phyloP scores from a whole-genome alignment of 2,888 invertebrate genomes.

The Caenorhabditis angaria region DNA sequence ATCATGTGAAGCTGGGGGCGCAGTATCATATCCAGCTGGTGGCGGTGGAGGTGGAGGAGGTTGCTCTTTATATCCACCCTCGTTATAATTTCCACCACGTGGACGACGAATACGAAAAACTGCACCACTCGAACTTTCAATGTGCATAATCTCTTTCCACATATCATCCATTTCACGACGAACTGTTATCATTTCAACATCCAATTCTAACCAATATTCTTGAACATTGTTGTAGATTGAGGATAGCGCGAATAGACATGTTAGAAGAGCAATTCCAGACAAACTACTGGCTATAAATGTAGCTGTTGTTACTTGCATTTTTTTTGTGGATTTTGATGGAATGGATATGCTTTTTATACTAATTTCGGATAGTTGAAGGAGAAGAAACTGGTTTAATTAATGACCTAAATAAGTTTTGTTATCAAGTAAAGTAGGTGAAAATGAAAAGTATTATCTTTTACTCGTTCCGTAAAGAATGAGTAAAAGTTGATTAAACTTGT shows the following conservation, averaged over 20 bases:
- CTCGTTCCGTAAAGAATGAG: background rate
- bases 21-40: constrained; percentile 28
- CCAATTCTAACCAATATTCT: constrained; percentile 50
- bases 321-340: background rate
- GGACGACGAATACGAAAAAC: constrained; percentile 35
- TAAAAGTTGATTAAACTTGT: too few species aligned
- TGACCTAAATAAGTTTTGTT: background rate
- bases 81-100: constrained; percentile 19
- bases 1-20: constrained; percentile 40
- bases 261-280: constrained; percentile 44
- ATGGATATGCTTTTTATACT: background rate
- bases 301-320: constrained; percentile 47
- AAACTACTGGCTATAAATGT: constrained; percentile 49
- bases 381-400: constrained; percentile 11
- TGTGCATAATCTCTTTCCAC: constrained; percentile 48
- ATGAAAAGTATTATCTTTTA: too few species aligned
- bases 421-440: constrained; percentile 2
- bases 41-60: constrained; percentile 12
- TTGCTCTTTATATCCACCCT: constrained; percentile 23
- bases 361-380: background rate
- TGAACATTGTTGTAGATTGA: constrained; percentile 46
- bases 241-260: constrained; percentile 41
- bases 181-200: constrained; percentile 47
- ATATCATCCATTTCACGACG: constrained; percentile 40
- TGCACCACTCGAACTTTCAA: constrained; percentile 27